Evolutionary conservation across 2,113 vertebrate genomes (phyloP).

Genomic region (Lycaon pictus): DNA sequence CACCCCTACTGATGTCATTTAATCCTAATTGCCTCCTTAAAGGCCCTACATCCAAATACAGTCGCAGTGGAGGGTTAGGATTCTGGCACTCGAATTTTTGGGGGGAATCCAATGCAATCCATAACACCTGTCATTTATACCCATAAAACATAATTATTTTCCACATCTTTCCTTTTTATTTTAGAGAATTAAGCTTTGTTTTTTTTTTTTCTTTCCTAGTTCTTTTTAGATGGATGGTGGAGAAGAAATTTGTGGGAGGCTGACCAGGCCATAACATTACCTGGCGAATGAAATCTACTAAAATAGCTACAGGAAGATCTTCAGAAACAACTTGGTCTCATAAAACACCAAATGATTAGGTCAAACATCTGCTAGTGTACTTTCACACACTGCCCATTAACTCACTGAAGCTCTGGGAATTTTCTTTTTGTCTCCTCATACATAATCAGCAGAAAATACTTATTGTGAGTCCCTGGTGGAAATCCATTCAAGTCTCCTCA

Average conservation of each 20-base stretch:
- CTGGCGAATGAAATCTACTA: neutral
- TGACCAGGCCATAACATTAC: neutral
- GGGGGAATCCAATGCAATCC: neutral
- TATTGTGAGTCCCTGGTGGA: neutral
- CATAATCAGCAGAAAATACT: neutral
- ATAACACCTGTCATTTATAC: neutral
- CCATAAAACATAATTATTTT: neutral
- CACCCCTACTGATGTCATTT: neutral
- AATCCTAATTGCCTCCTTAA: neutral
- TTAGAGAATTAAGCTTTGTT: neutral
- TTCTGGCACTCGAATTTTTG: neutral
- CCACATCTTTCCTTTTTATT: neutral
- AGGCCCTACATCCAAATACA: neutral
- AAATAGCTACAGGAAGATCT: constrained; percentile 25
- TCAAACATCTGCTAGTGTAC: constrained; percentile 44
- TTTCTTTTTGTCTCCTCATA: neutral
- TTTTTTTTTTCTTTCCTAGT: neutral
- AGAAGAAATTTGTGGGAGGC: neutral
- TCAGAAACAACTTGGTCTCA: constrained; percentile 20
- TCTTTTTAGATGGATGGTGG: neutral
- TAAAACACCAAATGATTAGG: constrained; percentile 42
- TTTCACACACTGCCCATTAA: neutral
- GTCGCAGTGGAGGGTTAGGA: neutral
- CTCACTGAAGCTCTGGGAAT: neutral
- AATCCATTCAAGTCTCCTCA: neutral